A percentile compares a stretch with the other conserved stretches of the same genome.
Evolutionary conservation across 1,140 invertebrate species (phyloP).

Genomic region (Eriosoma lanigerum): DNA sequence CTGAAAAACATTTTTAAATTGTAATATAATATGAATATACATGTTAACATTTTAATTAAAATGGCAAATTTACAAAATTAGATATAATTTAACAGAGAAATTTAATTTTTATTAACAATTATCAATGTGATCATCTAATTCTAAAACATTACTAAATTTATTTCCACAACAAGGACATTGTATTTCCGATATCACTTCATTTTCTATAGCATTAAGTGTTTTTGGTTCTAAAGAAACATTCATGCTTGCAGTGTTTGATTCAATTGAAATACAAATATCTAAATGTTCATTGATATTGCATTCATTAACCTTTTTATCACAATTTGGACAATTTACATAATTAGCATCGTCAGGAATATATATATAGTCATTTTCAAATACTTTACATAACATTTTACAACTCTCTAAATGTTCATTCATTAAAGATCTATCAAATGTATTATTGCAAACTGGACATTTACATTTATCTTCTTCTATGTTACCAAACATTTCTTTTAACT

Average conservation of each 20-base stretch:
- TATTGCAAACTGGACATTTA: conserved; percentile 63
- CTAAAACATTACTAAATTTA: conserved; percentile 55
- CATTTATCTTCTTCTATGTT: conserved; percentile 57
- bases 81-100: too few relatives aligned
- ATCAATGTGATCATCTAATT: conserved; percentile 44
- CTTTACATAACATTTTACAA: conserved; percentile 55
- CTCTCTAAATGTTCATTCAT: conserved; percentile 60
- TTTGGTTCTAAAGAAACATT: background rate
- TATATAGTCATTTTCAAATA: conserved; percentile 54
- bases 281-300: conserved; percentile 54
- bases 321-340: conserved; percentile 52
- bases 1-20: too few relatives aligned
- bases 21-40: too few relatives aligned
- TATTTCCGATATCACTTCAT: conserved; percentile 52
- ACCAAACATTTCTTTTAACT: conserved; percentile 55
- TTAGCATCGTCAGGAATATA: conserved; percentile 39
- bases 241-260: too few relatives aligned
- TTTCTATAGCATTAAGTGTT: conserved; percentile 13
- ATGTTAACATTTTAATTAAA: too few relatives aligned
- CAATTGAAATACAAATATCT: conserved; percentile 52
- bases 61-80: too few relatives aligned
- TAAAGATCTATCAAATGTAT: conserved; percentile 56
- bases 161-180: conserved; percentile 59
- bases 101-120: background rate
- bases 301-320: conserved; percentile 34